These are phyloP conservation scores for Perizoma flavofasciatum DNA, from an alignment of 2,888 invertebrate genomes.

Conservation along the genomic window DNA sequence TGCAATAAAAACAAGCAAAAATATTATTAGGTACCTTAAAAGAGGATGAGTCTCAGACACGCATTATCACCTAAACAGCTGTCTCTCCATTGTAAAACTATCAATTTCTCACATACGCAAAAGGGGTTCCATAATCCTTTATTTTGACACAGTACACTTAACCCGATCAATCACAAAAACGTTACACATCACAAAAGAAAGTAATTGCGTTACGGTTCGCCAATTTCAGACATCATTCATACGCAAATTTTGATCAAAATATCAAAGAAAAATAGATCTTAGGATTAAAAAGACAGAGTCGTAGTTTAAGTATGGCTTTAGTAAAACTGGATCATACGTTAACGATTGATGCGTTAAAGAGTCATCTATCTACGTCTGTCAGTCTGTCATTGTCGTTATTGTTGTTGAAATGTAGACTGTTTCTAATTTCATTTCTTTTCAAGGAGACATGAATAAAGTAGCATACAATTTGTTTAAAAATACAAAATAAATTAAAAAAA, in stretches of 20 bases:
- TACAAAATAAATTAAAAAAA: too few species aligned
- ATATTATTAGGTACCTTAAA: too few species aligned
- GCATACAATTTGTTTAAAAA: not conserved
- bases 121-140: conserved; percentile 25
- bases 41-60: too few species aligned
- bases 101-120: conserved; percentile 18
- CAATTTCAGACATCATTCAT: conserved; percentile 26
- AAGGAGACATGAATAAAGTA: not conserved
- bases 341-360: conserved; percentile 31
- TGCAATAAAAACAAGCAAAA: too few species aligned
- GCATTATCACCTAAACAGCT: too few species aligned
- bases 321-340: conserved; percentile 28
- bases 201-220: conserved; percentile 31
- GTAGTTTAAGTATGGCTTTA: not conserved
- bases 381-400: conserved; percentile 23
- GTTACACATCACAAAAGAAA: conserved; percentile 27
- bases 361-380: conserved; percentile 29
- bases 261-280: conserved; percentile 13
- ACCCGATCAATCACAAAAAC: conserved; percentile 35
- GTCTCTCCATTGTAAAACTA: not conserved
- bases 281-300: not conserved
- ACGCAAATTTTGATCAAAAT: conserved; percentile 20
- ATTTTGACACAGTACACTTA: conserved; percentile 30
- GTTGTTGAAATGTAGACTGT: conserved; percentile 24
- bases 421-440: conserved; percentile 8